Conservation (phyloP, 2,113 vertebrate species). For the Rhizomys pruinosus region DNA sequence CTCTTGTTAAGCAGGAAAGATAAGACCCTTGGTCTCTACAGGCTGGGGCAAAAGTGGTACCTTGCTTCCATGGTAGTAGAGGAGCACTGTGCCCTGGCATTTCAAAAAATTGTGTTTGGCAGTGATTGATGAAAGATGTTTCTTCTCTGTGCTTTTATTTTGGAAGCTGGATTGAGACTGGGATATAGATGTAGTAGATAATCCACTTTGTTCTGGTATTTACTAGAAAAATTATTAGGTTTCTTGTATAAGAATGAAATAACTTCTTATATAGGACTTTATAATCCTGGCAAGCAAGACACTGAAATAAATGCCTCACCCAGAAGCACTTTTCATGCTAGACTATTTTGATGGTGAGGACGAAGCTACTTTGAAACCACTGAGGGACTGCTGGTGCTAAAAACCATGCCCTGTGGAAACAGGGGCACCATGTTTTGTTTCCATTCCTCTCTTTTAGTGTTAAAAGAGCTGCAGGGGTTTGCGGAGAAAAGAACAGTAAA, state of each 20-base stretch:
- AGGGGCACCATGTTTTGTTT: conserved; percentile 4
- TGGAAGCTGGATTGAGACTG: neutral
- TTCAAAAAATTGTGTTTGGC: neutral
- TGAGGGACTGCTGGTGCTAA: no score
- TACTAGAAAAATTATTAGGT: conserved; percentile 32
- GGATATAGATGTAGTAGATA: neutral
- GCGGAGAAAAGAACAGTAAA: neutral
- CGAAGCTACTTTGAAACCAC: conserved; percentile 7
- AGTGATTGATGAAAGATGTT: neutral
- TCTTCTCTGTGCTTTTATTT: conserved; percentile 30
- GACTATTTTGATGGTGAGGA: neutral
- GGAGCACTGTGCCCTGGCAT: neutral
- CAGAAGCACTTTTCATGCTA: conserved; percentile 15
- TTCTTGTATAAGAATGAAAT: conserved; percentile 30
- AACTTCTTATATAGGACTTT: conserved; percentile 21
- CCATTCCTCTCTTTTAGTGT: neutral
- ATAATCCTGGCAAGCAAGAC: conserved; percentile 47
- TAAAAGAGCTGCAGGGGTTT: neutral
- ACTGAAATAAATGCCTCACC: conserved; percentile 37
- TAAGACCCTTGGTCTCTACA: neutral
- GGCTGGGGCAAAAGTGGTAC: neutral
- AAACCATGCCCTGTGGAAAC: neutral
- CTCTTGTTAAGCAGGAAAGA: conserved; percentile 16
- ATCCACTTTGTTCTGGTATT: conserved; percentile 8
- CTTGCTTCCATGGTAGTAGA: neutral